Evolutionary conservation across 30 jellyfish, hydroid and myxozoan genomes (phyloP), one percentile per base, ranked within the genome.

Genomic region (Aurelia coerulea): DNA sequence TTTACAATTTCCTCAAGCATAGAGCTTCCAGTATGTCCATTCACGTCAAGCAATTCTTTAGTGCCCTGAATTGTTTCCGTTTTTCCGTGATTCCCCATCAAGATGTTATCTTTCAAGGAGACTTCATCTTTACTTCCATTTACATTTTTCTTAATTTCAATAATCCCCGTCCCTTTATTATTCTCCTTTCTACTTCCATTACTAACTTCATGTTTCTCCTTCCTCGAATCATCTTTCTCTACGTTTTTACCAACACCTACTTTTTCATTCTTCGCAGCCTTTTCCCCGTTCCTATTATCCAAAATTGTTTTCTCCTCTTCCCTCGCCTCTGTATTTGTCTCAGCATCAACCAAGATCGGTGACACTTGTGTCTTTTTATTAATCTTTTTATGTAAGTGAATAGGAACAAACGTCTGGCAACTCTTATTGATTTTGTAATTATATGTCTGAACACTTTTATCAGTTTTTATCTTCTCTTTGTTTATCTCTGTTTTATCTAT

Each of bases 361-460:
- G 89, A 79, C 7, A 79, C 89, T 49, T 79, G 89, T 7, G 89
- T 63, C 73, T 79, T 79, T 50, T 79, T 79, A 68, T 79, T 79
- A 32, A 79, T 34, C 62, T 79, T 79, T 50, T 79, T 79, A n/a
- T 79, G 80, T 19, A 79, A 65, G 46, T 79, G 89, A 65, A 79
- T 79, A 33, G 89, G 89, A 52, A 79, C 89, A 29, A 79, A 79
- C 16, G 89, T 79, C 69, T 79, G 89, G 49, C 89, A 63, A 23
- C 89, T 79, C 46, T 79, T 79, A 53, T 64, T 64, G 2, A 79
- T 39, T 35, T 79, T 66, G 72, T 32, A 51, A 62, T 19, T 16
- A 62, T 46, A 41, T 3, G 89, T 64, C 32, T 79, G 89, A 56
- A 64, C 62, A 18, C 73, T 74, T 46, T 65, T 79, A 51, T 17